These are phyloP conservation scores for Seriola dumerili DNA, from an alignment of 2,113 vertebrate genomes.

Conservation along the genomic window DNA sequence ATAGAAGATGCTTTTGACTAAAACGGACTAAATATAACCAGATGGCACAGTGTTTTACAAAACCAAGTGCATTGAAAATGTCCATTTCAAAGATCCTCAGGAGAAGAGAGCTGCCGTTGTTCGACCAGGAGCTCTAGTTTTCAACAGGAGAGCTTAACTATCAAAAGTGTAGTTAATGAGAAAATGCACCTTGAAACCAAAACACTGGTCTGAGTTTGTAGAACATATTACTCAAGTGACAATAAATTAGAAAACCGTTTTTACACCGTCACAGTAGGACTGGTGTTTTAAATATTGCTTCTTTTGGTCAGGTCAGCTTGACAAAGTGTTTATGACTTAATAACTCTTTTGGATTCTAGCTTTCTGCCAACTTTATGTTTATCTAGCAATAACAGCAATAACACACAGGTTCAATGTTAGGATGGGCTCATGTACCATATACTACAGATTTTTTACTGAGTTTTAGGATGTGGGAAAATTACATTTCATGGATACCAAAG, in stretches of 20 bases:
- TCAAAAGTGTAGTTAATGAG: slow-evolving; percentile 4
- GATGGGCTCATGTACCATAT: neutral
- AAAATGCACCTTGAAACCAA: slow-evolving; percentile 47
- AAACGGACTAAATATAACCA: neutral
- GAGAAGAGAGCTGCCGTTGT: slow-evolving; percentile 15
- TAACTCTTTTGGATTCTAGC: neutral
- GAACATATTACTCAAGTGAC: neutral
- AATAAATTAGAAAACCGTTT: neutral
- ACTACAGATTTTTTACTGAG: slow-evolving; percentile 11
- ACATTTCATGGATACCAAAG: slow-evolving; percentile 75
- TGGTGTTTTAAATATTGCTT: slow-evolving; percentile 7
- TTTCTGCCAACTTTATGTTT: slow-evolving; percentile 2
- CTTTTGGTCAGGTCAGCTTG: neutral
- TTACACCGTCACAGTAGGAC: neutral
- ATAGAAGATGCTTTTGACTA: neutral
- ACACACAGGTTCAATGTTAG: slow-evolving; percentile 22
- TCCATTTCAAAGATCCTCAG: slow-evolving; percentile 52
- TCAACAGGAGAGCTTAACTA: neutral
- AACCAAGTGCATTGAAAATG: neutral
- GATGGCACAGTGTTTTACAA: slow-evolving; percentile 9
- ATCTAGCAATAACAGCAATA: neutral
- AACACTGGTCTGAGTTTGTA: slow-evolving; percentile 27
- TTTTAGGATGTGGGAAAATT: slow-evolving; percentile 7
- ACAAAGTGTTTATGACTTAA: slow-evolving; percentile 29
- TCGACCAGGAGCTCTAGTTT: slow-evolving; percentile 1